Conservation (phyloP, 2,113 vertebrate species). For the Furnarius figulus region DNA sequence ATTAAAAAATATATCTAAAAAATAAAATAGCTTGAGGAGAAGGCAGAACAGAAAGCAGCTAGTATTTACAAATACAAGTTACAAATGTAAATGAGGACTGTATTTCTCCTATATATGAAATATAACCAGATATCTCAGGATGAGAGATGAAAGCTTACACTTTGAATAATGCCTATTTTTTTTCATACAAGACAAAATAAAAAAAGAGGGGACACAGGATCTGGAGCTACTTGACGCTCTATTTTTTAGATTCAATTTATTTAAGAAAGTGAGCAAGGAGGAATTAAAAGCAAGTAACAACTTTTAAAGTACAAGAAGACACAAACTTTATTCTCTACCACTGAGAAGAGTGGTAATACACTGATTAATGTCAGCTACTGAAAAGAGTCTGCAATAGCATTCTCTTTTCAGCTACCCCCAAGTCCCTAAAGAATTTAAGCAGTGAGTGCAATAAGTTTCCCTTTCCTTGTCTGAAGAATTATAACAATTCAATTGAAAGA, state of each 20-base stretch:
- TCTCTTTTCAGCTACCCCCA: neutral
- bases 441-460: neutral
- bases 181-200: neutral
- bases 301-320: neutral
- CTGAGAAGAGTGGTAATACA: neutral
- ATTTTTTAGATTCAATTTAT: neutral
- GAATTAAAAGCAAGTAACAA: neutral
- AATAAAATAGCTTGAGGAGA: neutral
- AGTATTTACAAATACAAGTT: neutral
- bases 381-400: neutral
- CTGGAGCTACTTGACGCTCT: neutral
- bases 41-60: neutral
- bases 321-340: neutral
- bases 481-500: slow-evolving; percentile 26
- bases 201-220: neutral
- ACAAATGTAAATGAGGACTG: neutral
- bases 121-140: neutral
- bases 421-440: neutral
- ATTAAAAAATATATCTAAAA: too few relatives aligned
- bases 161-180: neutral
- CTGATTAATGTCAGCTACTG: neutral
- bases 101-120: neutral
- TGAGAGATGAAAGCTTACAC: neutral
- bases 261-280: neutral
- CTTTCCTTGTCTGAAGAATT: neutral